These are phyloP conservation scores for Caenorhabditis sp. DNA, from an alignment of 2,888 invertebrate species.

Conservation along the genomic window DNA sequence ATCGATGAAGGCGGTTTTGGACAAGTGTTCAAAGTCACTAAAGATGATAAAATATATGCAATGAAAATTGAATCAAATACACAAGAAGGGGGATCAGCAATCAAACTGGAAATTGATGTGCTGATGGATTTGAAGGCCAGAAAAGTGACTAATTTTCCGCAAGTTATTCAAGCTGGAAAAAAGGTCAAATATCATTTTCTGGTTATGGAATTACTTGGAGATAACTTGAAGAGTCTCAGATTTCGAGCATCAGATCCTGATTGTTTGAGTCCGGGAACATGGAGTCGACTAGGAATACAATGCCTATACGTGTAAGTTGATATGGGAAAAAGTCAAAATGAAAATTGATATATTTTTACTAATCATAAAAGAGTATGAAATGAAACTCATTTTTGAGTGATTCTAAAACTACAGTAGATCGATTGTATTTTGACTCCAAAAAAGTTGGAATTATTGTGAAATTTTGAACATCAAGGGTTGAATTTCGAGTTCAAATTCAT, in stretches of 20 bases:
- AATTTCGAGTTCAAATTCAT: too few species aligned
- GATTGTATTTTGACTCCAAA: too few species aligned
- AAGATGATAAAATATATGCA: slow-evolving; percentile 21
- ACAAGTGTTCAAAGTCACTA: slow-evolving; percentile 32
- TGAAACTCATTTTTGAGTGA: too few species aligned
- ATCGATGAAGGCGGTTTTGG: slow-evolving; percentile 43
- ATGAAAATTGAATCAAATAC: slow-evolving; percentile 29
- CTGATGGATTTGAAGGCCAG: slow-evolving; percentile 4
- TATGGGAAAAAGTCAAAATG: not conserved
- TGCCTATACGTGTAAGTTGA: slow-evolving; percentile 41
- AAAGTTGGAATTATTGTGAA: not conserved
- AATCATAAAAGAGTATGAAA: too few species aligned
- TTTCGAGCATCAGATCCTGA: slow-evolving; percentile 15
- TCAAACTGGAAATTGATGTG: slow-evolving; percentile 34
- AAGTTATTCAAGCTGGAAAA: slow-evolving; percentile 4
- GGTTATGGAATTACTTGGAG: slow-evolving; percentile 57
- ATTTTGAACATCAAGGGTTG: too few species aligned
- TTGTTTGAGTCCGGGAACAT: slow-evolving; percentile 34
- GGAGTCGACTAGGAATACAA: slow-evolving; percentile 57
- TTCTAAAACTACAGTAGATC: too few species aligned
- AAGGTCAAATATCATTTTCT: slow-evolving; percentile 30
- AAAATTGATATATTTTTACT: too few species aligned
- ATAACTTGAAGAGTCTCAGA: slow-evolving; percentile 50
- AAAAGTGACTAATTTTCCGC: slow-evolving; percentile 17
- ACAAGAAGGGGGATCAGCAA: slow-evolving; percentile 37